phyloP scores from a whole-genome alignment of 2,113 vertebrate genomes.

The Chaenocephalus aceratus region DNA sequence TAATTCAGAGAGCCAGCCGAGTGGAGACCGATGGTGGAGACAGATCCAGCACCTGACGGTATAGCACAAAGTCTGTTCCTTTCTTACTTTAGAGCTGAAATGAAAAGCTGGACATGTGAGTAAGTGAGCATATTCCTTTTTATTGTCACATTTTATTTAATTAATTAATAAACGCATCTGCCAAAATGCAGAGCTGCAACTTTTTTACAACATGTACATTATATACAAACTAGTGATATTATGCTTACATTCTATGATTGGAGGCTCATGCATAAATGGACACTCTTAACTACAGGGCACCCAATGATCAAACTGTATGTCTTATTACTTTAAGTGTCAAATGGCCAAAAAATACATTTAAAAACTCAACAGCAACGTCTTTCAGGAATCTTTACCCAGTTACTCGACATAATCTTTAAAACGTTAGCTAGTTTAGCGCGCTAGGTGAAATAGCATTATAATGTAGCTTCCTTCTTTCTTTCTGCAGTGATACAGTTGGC shows the following conservation, averaged over 20 bases:
- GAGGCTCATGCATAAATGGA: not conserved
- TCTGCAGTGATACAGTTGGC: too few species aligned
- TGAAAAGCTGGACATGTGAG: constrained; percentile 13
- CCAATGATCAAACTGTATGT: not conserved
- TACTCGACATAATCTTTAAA: not conserved
- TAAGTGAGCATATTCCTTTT: constrained; percentile 27
- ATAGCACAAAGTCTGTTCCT: constrained; percentile 37
- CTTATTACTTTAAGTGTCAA: not conserved
- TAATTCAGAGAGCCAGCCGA: constrained; percentile 48
- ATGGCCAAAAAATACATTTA: not conserved
- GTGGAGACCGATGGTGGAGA: constrained; percentile 38
- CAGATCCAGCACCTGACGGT: constrained; percentile 44
- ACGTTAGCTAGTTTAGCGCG: too few species aligned
- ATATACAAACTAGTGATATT: constrained; percentile 29
- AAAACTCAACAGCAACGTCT: not conserved
- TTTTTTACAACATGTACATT: constrained; percentile 66
- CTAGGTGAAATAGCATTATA: too few species aligned
- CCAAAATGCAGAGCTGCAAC: constrained; percentile 13
- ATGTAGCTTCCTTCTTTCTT: too few species aligned
- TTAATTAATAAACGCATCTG: constrained; percentile 11
- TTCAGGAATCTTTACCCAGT: not conserved
- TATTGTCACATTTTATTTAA: constrained; percentile 48
- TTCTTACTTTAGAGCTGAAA: constrained; percentile 14
- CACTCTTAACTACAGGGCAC: not conserved
- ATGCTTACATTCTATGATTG: constrained; percentile 5